phyloP scores from a whole-genome alignment of 2,888 invertebrate species.

The Trachelus stipa region DNA sequence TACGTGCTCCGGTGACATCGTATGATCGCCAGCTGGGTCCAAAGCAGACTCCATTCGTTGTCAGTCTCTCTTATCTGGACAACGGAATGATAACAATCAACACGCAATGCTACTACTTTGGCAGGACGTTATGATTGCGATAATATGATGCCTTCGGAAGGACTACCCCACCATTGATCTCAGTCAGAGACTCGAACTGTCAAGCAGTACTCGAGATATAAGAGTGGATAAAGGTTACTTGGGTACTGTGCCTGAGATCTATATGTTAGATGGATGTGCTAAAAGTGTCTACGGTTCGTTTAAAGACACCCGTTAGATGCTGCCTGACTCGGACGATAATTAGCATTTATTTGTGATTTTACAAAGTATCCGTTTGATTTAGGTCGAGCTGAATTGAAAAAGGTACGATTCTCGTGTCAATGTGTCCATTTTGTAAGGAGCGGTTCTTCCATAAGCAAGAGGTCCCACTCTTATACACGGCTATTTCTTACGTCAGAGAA shows the following conservation, averaged over 20 bases:
- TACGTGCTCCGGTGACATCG: background rate
- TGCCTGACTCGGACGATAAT: background rate
- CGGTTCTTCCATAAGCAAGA: background rate
- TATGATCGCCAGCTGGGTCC: background rate
- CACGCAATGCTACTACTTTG: conserved; percentile 24
- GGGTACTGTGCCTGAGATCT: background rate
- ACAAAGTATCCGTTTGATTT: background rate
- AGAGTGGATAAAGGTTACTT: background rate
- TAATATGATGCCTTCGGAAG: background rate
- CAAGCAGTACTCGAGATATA: background rate
- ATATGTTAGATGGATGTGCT: background rate
- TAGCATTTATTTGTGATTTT: background rate
- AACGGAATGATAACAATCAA: conserved; percentile 48
- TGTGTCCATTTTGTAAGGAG: background rate
- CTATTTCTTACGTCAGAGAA: background rate
- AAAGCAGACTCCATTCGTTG: background rate
- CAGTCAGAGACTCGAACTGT: background rate
- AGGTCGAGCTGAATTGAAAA: background rate
- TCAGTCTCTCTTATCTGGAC: background rate
- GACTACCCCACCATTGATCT: background rate
- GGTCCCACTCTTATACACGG: background rate
- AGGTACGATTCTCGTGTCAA: background rate
- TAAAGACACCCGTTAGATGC: background rate
- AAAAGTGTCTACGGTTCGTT: background rate
- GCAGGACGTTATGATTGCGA: background rate